Evolutionary conservation across 2,888 invertebrate species (phyloP).

Genomic region (Drosophila formosana): DNA sequence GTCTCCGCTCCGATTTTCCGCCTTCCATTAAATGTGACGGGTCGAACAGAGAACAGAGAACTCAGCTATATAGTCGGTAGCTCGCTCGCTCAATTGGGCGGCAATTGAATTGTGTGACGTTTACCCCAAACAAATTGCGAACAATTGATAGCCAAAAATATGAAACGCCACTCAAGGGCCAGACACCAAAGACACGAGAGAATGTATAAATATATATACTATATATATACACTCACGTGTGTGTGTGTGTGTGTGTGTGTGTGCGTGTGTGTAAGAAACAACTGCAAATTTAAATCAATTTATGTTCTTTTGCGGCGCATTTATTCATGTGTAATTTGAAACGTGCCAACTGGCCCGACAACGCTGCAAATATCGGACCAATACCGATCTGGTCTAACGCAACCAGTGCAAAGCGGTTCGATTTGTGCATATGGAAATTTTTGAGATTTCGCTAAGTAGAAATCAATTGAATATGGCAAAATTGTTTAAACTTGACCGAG

Average conservation of each 20-base stretch:
- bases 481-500: slow-evolving; percentile 67
- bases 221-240: background rate
- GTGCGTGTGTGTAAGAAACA: slow-evolving; percentile 15
- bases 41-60: background rate
- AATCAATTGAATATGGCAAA: slow-evolving; percentile 46
- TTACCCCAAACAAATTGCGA: slow-evolving; percentile 45
- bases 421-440: slow-evolving; percentile 42
- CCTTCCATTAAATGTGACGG: background rate
- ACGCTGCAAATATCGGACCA: slow-evolving; percentile 42
- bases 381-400: slow-evolving; percentile 40
- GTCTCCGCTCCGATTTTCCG: background rate
- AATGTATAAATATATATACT: slow-evolving; percentile 15
- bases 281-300: slow-evolving; percentile 74
- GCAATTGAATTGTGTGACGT: slow-evolving; percentile 64
- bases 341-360: slow-evolving; percentile 60
- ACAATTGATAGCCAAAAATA: slow-evolving; percentile 74
- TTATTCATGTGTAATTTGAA: slow-evolving; percentile 65
- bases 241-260: background rate
- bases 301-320: slow-evolving; percentile 63
- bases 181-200: slow-evolving; percentile 18
- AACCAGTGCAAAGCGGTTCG: slow-evolving; percentile 62
- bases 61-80: slow-evolving; percentile 3
- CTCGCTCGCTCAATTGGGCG: slow-evolving; percentile 54
- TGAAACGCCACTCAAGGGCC: slow-evolving; percentile 43
- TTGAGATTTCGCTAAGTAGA: slow-evolving; percentile 20